Conservation (phyloP, 35 echinoderm and acorn worm genomes). For the Amphiura filiformis region DNA sequence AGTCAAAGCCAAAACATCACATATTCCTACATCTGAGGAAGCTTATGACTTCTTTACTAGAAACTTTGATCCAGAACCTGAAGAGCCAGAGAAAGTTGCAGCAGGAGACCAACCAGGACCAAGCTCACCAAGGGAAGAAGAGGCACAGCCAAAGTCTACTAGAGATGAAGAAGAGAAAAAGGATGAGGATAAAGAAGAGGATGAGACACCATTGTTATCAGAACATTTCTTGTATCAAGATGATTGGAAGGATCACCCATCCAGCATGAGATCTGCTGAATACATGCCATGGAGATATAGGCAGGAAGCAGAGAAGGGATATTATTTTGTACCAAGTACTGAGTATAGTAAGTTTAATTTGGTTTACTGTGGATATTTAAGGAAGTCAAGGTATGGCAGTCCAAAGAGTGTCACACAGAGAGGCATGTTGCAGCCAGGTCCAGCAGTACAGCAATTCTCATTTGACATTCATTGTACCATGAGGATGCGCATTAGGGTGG, state of each 20-base stretch:
- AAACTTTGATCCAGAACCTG: conserved; percentile 68
- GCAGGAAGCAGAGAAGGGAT: conserved; percentile 63
- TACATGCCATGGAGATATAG: conserved; percentile 57
- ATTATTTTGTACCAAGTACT: conserved; percentile 84
- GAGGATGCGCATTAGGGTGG: no score
- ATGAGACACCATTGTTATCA: conserved; percentile 31
- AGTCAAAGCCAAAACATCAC: conserved; percentile 70
- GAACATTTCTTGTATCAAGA: conserved; percentile 81
- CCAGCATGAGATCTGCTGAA: conserved; percentile 63
- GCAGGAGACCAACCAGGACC: conserved; percentile 52
- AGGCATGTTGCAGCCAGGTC: no score
- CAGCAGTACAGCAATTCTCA: no score
- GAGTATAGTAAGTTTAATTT: conserved; percentile 45
- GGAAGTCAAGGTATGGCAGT: no score
- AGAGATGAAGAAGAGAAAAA: background rate
- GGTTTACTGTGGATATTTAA: no score
- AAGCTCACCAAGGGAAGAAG: background rate
- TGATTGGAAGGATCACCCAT: conserved; percentile 59
- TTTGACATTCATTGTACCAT: no score
- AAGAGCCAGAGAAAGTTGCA: conserved; percentile 11
- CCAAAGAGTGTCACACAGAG: no score
- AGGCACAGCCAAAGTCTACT: background rate
- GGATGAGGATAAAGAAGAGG: conserved; percentile 44
- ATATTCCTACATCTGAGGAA: conserved; percentile 76
- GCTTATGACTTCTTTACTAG: conserved; percentile 85